Base-by-base conservation (phyloP, 1,140 invertebrate genomes). In the Zaprionus davidi region DNA sequence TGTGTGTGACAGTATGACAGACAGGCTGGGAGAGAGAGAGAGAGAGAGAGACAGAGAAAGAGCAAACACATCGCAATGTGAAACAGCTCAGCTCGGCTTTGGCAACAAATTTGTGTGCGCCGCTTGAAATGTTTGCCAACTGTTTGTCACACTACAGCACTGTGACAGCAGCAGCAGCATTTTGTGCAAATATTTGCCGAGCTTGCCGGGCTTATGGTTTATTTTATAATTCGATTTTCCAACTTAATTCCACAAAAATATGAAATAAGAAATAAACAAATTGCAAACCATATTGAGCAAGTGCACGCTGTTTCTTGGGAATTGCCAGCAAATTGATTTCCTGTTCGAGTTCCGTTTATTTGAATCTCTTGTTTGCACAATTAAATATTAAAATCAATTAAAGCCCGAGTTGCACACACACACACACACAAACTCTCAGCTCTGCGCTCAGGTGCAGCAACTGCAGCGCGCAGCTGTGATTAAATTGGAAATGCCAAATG, bases 351-450 rank as follows among this genome's bases (percentile, higher is more conserved):
- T 72, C 60, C 46, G 15, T 49, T 20, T 78, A 83, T 88, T 88
- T 90, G 78, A 78, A 81, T 76, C 78, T 73, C 68, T 71, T 86
- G 80, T 87, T 88, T 68, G 57, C 58, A 26, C 58, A 90, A 90
- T 88, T 81, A 90, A 84, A 84, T 90, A 88, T 88, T 90, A 90
- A 88, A 88, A 81, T 84, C 85, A 88, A 88, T 88, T 87, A 87
- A 88, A 79, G 71, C 63, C 58, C 28, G 67, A 70, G 72, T 17
- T 38, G 12, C 12, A 12, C 11, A 13, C 24, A 24, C 24, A 13
- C 34, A 36, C 6, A 6, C 6, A 28, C 6, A 28, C 1, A 20
- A 20, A 20, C 28, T 31, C 7, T 7, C 15, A n/a, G 38, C n/a
- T 41, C 4, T n/a, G 38, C 15, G 38, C 38, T 13, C 38, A 46